Base-by-base conservation (phyloP, 2,113 vertebrate genomes). In the Pelodiscus sinensis region DNA sequence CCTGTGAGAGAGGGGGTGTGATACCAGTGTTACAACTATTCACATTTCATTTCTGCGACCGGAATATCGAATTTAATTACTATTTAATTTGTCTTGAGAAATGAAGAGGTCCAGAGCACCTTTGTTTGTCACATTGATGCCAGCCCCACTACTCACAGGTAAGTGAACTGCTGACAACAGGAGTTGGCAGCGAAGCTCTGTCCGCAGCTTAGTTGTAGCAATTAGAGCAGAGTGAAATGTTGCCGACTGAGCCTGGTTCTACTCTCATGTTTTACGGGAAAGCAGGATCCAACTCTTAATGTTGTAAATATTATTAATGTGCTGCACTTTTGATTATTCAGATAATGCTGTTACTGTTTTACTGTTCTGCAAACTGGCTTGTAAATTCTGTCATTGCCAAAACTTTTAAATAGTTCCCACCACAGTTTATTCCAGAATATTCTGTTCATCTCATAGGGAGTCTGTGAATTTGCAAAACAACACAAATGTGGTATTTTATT, bases 171-270 rank as follows among this genome's bases (percentile, higher is more conserved):
- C 60, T 31, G n/a, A 8, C 2, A 25, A 27, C 27, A 4, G 27
- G 16, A 50, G 22, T 29, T 50, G 4, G 4, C 27, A 1, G 5
- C 2, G 22, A 54, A 54, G 56, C 19, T 5, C 27, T 16, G 82
- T 31, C 0, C 35, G 22, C 35, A 16, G 15, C 3, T 3, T 9
- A 4, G 24, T 8, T 18, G 25, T 4, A 16, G 62, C 80, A n/a
- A 0, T 0, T 2, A 7, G 25, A 55, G 3, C 58, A 0, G 1
- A 11, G 68, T 0, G 15, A 68, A 24, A 16, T 2, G 0, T 50
- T 1, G 68, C 3, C 12, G 13, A 29, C 55, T 82, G n/a, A 3
- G 60, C 21, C 35, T 54, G 50, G 24, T 8, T 54, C 56, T 85
- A 78, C 44, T 83, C 51, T 35, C 2, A 27, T 13, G 38, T 27